These are phyloP conservation scores for Malthinus flaveolus DNA, from an alignment of 2,888 invertebrate species.

Conservation along the genomic window DNA sequence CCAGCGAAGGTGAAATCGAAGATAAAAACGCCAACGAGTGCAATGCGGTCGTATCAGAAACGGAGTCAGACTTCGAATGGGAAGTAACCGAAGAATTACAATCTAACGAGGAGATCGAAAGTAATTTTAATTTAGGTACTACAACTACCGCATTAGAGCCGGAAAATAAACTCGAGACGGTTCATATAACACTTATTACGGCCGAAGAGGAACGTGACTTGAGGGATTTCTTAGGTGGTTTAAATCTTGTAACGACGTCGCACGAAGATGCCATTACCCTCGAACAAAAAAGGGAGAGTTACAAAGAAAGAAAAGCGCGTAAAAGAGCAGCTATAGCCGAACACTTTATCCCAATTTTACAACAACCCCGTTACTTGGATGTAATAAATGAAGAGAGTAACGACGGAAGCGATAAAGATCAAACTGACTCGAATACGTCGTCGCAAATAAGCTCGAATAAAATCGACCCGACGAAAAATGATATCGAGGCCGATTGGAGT, in stretches of 20 bases:
- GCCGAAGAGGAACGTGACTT: slow-evolving; percentile 63
- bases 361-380: slow-evolving; percentile 71
- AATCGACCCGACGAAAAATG: too few species aligned
- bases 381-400: slow-evolving; percentile 80
- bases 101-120: slow-evolving; percentile 37
- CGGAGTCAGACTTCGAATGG: slow-evolving; percentile 66
- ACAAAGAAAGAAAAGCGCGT: slow-evolving; percentile 55
- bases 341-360: slow-evolving; percentile 61
- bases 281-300: slow-evolving; percentile 35
- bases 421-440: slow-evolving; percentile 45
- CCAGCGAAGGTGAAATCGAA: slow-evolving; percentile 40
- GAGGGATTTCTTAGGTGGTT: slow-evolving; percentile 60
- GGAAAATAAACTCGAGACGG: slow-evolving; percentile 41
- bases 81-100: slow-evolving; percentile 58
- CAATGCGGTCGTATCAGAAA: slow-evolving; percentile 65
- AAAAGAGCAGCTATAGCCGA: slow-evolving; percentile 61
- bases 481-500: slow-evolving; percentile 27
- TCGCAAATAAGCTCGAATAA: slow-evolving; percentile 53
- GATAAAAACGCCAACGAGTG: slow-evolving; percentile 51
- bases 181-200: slow-evolving; percentile 50
- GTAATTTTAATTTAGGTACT: slow-evolving; percentile 52
- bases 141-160: slow-evolving; percentile 55
- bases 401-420: slow-evolving; percentile 61
- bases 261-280: slow-evolving; percentile 50
- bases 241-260: slow-evolving; percentile 58